A percentile compares a stretch with the other conserved stretches of the same genome.
Conservation (phyloP, 2,797 vertebrate genomes). For the Eremophila alpestris region DNA sequence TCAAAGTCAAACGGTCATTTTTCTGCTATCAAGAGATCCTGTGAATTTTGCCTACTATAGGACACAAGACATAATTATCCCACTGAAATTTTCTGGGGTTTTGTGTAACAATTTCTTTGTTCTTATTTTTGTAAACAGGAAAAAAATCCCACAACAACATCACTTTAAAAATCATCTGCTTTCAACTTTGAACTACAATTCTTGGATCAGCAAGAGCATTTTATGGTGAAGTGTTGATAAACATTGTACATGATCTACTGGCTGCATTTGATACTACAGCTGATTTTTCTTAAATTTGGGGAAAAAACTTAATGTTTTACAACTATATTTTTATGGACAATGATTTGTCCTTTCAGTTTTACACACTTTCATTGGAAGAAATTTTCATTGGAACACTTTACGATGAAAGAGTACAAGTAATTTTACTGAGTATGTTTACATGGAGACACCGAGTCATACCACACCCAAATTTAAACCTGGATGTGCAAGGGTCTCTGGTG, state of each 20-base stretch:
- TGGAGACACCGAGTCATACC: neutral
- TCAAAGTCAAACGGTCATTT: neutral
- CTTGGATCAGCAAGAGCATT: neutral
- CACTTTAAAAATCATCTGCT: neutral
- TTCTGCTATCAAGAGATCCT: neutral
- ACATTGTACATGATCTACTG: neutral
- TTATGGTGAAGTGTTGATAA: neutral
- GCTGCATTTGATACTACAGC: neutral
- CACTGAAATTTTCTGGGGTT: neutral
- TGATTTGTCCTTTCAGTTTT: neutral
- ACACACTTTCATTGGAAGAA: neutral
- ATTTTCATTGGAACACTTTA: neutral
- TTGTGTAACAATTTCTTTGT: neutral
- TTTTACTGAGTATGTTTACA: neutral
- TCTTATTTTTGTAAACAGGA: neutral
- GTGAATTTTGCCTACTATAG: neutral
- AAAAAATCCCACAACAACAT: neutral
- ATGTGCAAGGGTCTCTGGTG: neutral
- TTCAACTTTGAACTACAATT: neutral
- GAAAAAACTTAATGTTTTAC: neutral
- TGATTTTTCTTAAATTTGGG: neutral
- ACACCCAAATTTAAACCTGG: neutral
- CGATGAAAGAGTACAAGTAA: neutral
- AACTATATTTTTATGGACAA: neutral
- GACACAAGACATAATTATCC: neutral